Base-by-base conservation (phyloP, 2,113 vertebrate species). In the Melierax canorus region DNA sequence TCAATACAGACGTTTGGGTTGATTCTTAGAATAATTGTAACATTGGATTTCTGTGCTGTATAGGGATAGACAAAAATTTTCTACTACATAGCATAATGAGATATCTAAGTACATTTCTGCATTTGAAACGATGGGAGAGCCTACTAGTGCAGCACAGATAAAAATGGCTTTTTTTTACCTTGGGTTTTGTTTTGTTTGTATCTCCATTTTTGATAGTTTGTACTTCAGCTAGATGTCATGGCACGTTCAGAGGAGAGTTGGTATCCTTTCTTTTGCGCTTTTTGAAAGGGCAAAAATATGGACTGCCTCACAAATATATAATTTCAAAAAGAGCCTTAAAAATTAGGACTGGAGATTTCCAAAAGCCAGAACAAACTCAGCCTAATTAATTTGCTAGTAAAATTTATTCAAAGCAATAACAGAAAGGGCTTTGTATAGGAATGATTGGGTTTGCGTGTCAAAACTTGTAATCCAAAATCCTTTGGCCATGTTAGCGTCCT, bases 1-100 rank as follows among this genome's bases (percentile, higher is more conserved):
- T 86, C 72, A 69, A 66, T 94, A 66, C n/a, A 41, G 63, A 45
- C 63, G 66, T 92, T 86, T 45, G 27, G 41, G 29, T 56, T 84
- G 45, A 62, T 80, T 94, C 88, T 86, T 92, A 77, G 55, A 83
- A 48, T 88, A 86, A 92, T 86, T 79, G 27, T 43, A 86, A 66
- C 36, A 45, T 29, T 68, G 41, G 55, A 41, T 94, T 88, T 88
- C 45, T 88, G 20, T 88, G 90, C 59, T 74, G 29, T 32, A 27
- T 9, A 69, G 59, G 20, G 38, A 46, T 41, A 76, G 55, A 63
- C 17, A 86, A 45, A 88, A 59, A 77, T 34, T 80, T n/a, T 3
- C 58, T 74, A 17, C 59, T 91, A n/a, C 19, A 18, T 46, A 87
- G 29, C 27, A 11, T 64, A 51, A 45, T 36, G 38, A 88, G 34